Base-by-base conservation (phyloP, 2,888 invertebrate species). In the Acanthosepion pharaonis region DNA sequence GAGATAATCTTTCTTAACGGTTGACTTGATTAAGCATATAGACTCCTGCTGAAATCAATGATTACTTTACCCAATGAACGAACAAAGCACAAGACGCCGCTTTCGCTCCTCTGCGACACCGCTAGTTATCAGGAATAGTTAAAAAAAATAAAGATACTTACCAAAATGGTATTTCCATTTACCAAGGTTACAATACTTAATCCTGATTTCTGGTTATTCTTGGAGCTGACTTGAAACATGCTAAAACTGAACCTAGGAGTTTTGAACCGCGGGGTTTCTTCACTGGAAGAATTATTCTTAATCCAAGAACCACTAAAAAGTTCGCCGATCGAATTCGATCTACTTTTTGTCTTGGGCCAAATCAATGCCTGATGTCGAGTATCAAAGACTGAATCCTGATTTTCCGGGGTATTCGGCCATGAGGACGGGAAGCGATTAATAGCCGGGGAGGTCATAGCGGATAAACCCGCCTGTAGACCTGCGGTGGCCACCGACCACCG, bases 141-240 rank as follows among this genome's bases (percentile, higher is more conserved):
- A 1, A 5, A 3, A 59, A 59, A 59, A 59, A 59, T 64, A 78
- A 78, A n/a, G 4, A n/a, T 33, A 78, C 78, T 78, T 33, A 78
- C 78, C 78, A 78, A 78, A n/a, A 78, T 78, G n/a, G n/a, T 78
- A 78, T 78, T 78, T 78, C 78, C 78, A 78, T 78, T 78, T n/a
- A 78, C 15, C 18, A 78, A 78, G n/a, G 78, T 78, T 23, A 78
- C 15, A 78, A 78, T 78, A 15, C 78, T 18, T 15, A 78, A n/a
- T n/a, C 78, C 78, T n/a, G 78, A n/a, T 78, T 78, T 78, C n/a
- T 78, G n/a, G 33, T n/a, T n/a, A 15, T 78, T 78, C n/a, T 78
- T 78, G n/a, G 78, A 33, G 78, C n/a, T n/a, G 9, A 28, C n/a
- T 18, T 78, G 78, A 18, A 78, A 78, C 78, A n/a, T 78, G 78